Evolutionary conservation across 2,888 invertebrate species (phyloP).

Genomic region (Xanthorhoe designata): DNA sequence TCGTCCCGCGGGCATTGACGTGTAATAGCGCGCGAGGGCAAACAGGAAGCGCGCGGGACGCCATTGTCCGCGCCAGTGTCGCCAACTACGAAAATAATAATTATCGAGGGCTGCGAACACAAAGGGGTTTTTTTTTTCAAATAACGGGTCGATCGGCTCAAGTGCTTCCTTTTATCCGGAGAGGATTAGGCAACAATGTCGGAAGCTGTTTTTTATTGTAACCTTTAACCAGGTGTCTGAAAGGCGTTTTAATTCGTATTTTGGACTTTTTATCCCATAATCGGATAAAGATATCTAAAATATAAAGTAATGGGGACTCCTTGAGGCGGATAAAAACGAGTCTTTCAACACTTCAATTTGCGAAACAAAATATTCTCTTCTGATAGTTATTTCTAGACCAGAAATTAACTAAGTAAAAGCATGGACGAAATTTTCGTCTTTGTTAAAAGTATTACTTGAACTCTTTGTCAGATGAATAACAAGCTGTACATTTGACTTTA

Average conservation of each 20-base stretch:
- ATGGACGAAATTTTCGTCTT: no score
- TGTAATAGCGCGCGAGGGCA: slow-evolving; percentile 85
- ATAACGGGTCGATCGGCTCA: slow-evolving; percentile 82
- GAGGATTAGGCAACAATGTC: slow-evolving; percentile 80
- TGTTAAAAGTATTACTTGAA: background rate
- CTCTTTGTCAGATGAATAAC: slow-evolving; percentile 20
- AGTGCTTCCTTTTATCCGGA: slow-evolving; percentile 81
- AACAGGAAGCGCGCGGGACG: slow-evolving; percentile 81
- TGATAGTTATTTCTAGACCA: background rate
- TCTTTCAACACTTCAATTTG: background rate
- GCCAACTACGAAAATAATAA: slow-evolving; percentile 85
- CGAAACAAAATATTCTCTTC: background rate
- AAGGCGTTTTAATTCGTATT: slow-evolving; percentile 79
- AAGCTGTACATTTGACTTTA: slow-evolving; percentile 40
- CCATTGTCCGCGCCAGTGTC: slow-evolving; percentile 81
- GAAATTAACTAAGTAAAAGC: background rate
- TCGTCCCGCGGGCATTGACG: slow-evolving; percentile 78
- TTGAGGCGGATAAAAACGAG: background rate
- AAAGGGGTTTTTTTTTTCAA: slow-evolving; percentile 70
- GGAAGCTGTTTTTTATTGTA: slow-evolving; percentile 61
- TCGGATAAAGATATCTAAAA: slow-evolving; percentile 64
- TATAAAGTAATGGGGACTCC: background rate
- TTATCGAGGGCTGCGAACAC: slow-evolving; percentile 80
- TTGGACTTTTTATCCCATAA: slow-evolving; percentile 65
- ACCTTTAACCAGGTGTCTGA: slow-evolving; percentile 71